phyloP scores from a whole-genome alignment of 92 coral and sea anemone species.

The Blastomussa wellsi region DNA sequence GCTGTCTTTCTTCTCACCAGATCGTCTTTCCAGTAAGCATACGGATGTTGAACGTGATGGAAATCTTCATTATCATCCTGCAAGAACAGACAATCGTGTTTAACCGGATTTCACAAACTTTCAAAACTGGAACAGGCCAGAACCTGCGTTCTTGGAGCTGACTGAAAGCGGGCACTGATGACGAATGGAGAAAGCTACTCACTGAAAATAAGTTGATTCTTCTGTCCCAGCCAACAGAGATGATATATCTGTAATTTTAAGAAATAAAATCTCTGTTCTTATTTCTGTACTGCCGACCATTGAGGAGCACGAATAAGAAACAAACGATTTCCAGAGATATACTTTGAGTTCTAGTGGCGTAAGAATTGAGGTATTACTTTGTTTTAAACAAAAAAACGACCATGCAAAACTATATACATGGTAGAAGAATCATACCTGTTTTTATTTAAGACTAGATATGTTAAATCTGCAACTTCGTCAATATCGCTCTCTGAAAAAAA shows the following conservation, averaged over 20 bases:
- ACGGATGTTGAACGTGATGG: conserved; percentile 94
- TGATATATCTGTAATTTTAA: conserved; percentile 75
- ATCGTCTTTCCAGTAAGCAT: conserved; percentile 95
- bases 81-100: neutral
- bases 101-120: too few relatives aligned
- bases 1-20: conserved; percentile 64
- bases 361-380: neutral
- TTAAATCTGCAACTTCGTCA: conserved; percentile 94
- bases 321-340: neutral
- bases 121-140: too few relatives aligned
- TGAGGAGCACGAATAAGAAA: neutral
- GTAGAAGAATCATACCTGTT: conserved; percentile 75
- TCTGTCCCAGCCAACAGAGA: conserved; percentile 99
- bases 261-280: neutral
- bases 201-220: conserved; percentile 94
- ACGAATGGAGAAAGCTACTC: conserved; percentile 37
- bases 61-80: conserved; percentile 94
- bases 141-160: neutral
- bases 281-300: neutral
- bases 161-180: too few relatives aligned
- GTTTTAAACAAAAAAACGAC: neutral
- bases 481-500: conserved; percentile 73
- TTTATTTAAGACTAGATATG: conserved; percentile 92
- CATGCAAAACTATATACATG: neutral
- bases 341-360: neutral